Evolutionary conservation across 2,797 vertebrate genomes (phyloP), one percentile per base, ranked within the genome.

Genomic region (Ficedula albicollis): DNA sequence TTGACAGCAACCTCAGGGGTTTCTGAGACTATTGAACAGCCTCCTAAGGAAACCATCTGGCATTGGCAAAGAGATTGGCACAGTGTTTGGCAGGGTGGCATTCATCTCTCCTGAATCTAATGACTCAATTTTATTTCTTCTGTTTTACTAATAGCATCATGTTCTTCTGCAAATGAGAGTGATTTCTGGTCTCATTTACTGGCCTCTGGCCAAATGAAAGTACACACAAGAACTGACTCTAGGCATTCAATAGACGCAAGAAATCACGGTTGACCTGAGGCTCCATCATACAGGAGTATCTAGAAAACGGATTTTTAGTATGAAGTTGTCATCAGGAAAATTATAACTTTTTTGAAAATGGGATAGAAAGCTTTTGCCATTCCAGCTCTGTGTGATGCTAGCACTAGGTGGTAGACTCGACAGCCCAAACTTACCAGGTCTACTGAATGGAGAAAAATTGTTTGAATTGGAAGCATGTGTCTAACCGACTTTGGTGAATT

Each of bases 11-110:
- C 25, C 10, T 58, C 56, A 77, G 58, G 88, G 44, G 32, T 77
- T 90, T 80, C 54, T 89, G 69, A 78, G 30, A 11, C 43, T 43
- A 11, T 34, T 60, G 30, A 89, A 49, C 23, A 78, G 21, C 27
- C 59, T 89, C 26, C 34, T 44, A 60, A 84, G 74, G 34, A 93
- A 95, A 60, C 91, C 87, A 84, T 95, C 89, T 95, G 93, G 66
- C 77, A 34, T 1, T 78, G 77, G 49, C 86, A 86, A 77, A 11
- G 21, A 86, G 73, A 64, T 87, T 86, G 76, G 76, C 89, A 80
- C 1, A 1, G 38, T 25, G 29, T 92, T 91, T 88, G 80, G 56
- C 83, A 80, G 44, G 9, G 16, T 68, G 55, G 32, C 32, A 55
- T 68, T 46, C 34, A 64, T 87, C 58, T 64, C 74, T 84, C 11